These are phyloP conservation scores for Drosophila putrida DNA, from an alignment of 2,888 invertebrate genomes.

Conservation along the genomic window DNA sequence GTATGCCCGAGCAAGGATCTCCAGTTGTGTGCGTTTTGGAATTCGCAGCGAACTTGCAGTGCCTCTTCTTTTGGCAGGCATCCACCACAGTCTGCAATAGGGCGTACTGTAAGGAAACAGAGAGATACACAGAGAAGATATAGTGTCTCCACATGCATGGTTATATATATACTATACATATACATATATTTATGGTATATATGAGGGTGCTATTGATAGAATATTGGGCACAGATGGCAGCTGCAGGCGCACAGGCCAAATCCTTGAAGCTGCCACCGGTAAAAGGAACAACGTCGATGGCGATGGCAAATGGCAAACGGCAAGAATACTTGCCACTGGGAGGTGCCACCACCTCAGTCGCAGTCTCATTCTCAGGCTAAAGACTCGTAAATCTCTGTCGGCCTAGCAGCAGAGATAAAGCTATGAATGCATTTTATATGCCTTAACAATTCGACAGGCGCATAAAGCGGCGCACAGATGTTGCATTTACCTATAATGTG, in stretches of 20 bases:
- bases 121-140: slow-evolving; percentile 49
- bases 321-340: slow-evolving; percentile 6
- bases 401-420: slow-evolving; percentile 56
- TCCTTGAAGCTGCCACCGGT: slow-evolving; percentile 33
- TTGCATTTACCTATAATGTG: slow-evolving; percentile 30
- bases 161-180: slow-evolving; percentile 6
- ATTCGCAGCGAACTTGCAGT: slow-evolving; percentile 95
- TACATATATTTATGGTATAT: not conserved
- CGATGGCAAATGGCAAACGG: slow-evolving; percentile 16
- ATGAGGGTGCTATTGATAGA: slow-evolving; percentile 56
- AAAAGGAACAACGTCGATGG: slow-evolving; percentile 11
- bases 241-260: slow-evolving; percentile 29
- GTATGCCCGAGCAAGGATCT: slow-evolving; percentile 96
- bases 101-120: slow-evolving; percentile 88
- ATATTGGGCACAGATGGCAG: slow-evolving; percentile 57
- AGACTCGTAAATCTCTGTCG: slow-evolving; percentile 60
- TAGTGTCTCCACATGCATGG: slow-evolving; percentile 19
- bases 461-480: slow-evolving; percentile 27
- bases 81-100: slow-evolving; percentile 97
- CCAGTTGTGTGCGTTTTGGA: slow-evolving; percentile 91
- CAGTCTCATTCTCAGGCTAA: no score
- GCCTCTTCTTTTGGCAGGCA: slow-evolving; percentile 96
- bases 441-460: slow-evolving; percentile 55
- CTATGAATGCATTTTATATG: slow-evolving; percentile 62
- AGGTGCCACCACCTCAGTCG: slow-evolving; percentile 5